Evolutionary conservation across 2,888 invertebrate genomes (phyloP).

Genomic region (Himalopsyche japonica): DNA sequence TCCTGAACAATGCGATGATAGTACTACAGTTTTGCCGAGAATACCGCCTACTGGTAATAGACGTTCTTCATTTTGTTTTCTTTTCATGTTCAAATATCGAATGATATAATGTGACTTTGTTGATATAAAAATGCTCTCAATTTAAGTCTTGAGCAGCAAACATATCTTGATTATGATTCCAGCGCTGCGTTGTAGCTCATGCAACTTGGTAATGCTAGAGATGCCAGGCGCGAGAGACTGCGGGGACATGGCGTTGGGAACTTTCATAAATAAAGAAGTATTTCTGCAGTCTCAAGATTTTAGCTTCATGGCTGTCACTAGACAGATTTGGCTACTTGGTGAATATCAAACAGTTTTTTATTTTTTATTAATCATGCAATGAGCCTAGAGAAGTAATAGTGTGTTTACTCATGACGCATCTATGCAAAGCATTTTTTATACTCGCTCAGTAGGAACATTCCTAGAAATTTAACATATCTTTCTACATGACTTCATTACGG

Average conservation of each 20-base stretch:
- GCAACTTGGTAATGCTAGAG: conserved; percentile 17
- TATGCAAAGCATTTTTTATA: no score
- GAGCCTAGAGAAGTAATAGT: no score
- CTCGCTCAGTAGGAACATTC: no score
- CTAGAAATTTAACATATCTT: no score
- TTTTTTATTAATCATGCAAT: no score
- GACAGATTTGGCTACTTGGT: conserved; percentile 14
- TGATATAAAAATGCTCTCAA: no score
- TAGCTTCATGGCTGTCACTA: neutral
- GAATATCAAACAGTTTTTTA: no score
- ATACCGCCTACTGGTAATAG: conserved; percentile 15
- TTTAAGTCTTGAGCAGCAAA: neutral
- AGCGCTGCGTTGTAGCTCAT: conserved; percentile 13
- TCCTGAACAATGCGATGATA: conserved; percentile 23
- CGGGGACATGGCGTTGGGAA: conserved; percentile 6
- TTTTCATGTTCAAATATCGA: neutral
- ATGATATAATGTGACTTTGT: no score
- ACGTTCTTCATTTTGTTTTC: neutral
- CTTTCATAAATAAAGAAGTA: neutral
- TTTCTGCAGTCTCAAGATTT: neutral
- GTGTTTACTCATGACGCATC: no score
- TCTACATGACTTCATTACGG: no score
- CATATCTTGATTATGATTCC: neutral
- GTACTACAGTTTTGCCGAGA: neutral
- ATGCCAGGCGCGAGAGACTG: conserved; percentile 7